Conservation (phyloP, 2,888 invertebrate species). For the Drosophila infuscata region DNA sequence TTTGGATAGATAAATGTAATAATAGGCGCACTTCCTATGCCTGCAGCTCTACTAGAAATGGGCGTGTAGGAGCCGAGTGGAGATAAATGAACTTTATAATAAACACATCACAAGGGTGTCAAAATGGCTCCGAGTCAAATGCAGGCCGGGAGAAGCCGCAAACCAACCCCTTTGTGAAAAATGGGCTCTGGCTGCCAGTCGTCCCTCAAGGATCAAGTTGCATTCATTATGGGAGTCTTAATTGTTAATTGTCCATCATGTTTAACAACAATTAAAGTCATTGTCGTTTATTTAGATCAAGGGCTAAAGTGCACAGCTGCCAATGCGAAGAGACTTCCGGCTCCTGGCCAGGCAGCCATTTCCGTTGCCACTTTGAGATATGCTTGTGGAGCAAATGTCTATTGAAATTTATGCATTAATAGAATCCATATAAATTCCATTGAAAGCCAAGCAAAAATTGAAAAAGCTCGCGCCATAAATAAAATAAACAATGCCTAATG, state of each 20-base stretch:
- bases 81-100: conserved; percentile 65
- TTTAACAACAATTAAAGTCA: conserved; percentile 55
- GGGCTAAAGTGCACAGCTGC: conserved; percentile 59
- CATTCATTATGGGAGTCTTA: conserved; percentile 42
- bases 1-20: not conserved
- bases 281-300: not conserved
- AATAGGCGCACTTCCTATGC: conserved; percentile 36
- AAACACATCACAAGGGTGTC: conserved; percentile 65
- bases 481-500: conserved; percentile 56
- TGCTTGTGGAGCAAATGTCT: conserved; percentile 6
- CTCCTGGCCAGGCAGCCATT: conserved; percentile 44
- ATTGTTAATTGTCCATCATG: conserved; percentile 69
- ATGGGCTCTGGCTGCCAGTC: not conserved
- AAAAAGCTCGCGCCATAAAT: conserved; percentile 51
- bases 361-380: conserved; percentile 50
- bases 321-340: conserved; percentile 38
- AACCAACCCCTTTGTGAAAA: conserved; percentile 42
- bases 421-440: conserved; percentile 14
- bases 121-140: conserved; percentile 65
- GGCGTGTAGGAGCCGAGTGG: conserved; percentile 50
- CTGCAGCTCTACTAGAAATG: conserved; percentile 39
- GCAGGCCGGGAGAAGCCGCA: not conserved
- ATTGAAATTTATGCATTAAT: conserved; percentile 48
- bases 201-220: conserved; percentile 34
- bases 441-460: conserved; percentile 38